Base-by-base conservation (phyloP, 2,797 vertebrate species). In the Cryptoblepharus egeriae region DNA sequence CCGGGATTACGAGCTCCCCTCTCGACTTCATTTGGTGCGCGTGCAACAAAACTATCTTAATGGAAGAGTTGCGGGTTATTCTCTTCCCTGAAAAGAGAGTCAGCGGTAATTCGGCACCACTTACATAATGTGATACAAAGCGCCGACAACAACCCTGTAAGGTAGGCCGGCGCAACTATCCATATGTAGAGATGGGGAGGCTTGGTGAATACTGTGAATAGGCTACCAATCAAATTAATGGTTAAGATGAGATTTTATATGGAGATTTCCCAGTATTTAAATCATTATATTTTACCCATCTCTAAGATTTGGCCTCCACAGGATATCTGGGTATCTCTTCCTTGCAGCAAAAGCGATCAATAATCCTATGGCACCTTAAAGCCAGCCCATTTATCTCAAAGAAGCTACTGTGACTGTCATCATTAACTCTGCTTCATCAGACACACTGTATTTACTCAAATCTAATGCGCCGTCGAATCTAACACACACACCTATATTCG, bases 1-100 rank as follows among this genome's bases (percentile, higher is more conserved):
- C 45, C 80, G 63, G 70, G 75, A 69, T 79, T 84, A 79, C 18
- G 28, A 49, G 61, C 69, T 74, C 68, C 26, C 52, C 37, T 68
- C 72, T 4, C n/a, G 37, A 15, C n/a, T 37, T 9, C 37, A 20
- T 15, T 20, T 22, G 26, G 28, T 45, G 30, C 26, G 42, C 28
- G 12, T 9, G 15, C 3, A 39, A 18, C 61, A 30, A 64, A 32
- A 30, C 63, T 5, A 28, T 15, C 49, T 52, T 18, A 1, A 12
- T 3, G 28, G 37, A 42, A 30, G 37, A 24, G 18, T 42, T 28
- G 37, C 6, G 5, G 12, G 22, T 28, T 16, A 3, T 2, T 30
- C 35, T 39, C 55, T 52, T 10, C 12, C 45, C 52, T 1, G 30
- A 28, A 39, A 7, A n/a, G 39, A 5, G 6, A 49, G 22, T 26